phyloP scores from a whole-genome alignment of 2,797 vertebrate genomes.

The Chiroxiphia lanceolata region DNA sequence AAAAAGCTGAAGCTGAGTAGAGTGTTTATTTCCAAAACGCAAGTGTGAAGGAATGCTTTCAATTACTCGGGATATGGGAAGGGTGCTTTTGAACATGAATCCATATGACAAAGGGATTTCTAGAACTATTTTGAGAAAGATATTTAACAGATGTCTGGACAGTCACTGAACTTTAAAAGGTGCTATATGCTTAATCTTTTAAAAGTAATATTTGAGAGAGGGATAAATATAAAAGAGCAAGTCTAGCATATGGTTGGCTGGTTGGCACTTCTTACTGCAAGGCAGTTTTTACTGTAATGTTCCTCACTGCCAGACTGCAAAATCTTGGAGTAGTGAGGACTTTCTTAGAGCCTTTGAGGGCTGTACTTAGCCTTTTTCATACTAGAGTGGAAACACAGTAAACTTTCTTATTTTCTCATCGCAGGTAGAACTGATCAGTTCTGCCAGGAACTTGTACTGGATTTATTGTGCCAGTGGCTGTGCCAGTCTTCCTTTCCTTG shows the following conservation, averaged over 20 bases:
- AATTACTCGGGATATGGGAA: background rate
- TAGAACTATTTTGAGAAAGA: background rate
- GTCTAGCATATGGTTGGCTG: slow-evolving; percentile 8
- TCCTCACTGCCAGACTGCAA: background rate
- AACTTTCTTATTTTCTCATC: background rate
- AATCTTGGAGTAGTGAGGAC: background rate
- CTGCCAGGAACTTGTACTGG: background rate
- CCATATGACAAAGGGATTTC: background rate
- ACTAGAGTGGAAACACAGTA: background rate
- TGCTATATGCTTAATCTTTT: background rate
- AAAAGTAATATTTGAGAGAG: background rate
- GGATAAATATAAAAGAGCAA: slow-evolving; percentile 39
- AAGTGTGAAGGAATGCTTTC: background rate
- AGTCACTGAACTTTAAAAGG: background rate
- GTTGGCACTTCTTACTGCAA: slow-evolving; percentile 25
- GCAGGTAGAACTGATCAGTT: background rate
- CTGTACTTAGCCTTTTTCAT: background rate
- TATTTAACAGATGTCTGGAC: background rate
- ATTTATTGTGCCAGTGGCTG: background rate
- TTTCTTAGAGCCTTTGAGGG: background rate
- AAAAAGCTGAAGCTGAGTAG: background rate
- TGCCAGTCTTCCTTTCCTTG: background rate
- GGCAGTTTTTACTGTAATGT: background rate
- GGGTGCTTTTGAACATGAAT: background rate
- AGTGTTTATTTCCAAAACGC: background rate